Evolutionary conservation across 2,797 vertebrate genomes (phyloP), one percentile per base, ranked within the genome.

Genomic region (Echeneis naucrates): DNA sequence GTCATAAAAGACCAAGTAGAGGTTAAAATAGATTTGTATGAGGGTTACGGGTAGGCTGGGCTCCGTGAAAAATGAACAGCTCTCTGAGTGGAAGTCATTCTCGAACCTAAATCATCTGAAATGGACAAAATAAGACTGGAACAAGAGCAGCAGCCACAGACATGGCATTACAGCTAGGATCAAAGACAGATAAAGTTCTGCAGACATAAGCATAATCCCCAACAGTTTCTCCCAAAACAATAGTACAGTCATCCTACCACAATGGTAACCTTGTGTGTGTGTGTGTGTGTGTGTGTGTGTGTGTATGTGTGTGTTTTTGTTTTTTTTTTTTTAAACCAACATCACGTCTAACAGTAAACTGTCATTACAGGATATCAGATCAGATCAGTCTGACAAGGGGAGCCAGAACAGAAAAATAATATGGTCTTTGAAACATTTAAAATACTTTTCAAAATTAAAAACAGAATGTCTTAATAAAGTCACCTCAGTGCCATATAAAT

Each of bases 191-290:
- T 53, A 62, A 74, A 54, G 54, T 72, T 78, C 61, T 82, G 77
- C 66, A 77, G 62, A 65, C 59, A 61, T 14, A 2, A 62, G 16
- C 23, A 42, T 54, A 77, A 70, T 60, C 37, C 64, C 51, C 45
- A 27, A 78, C 59, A 14, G 67, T 80, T 73, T 77, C 21, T 56
- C 42, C 68, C 35, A 23, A 77, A 80, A 89, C 79, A 84, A 78
- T 72, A 61, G 51, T 24, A 60, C 76, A 70, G 51, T 73, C 67
- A 80, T 68, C 17, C 38, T 8, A 33, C 33, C 40, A 77, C 68
- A 80, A 51, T 61, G 30, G 56, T 26, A 60, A 81, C 57, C 27
- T 14, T 83, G 78, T 72, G 11, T 83, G 77, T n/a, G n/a, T n/a
- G n/a, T n/a, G n/a, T n/a, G n/a, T n/a, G n/a, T n/a, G n/a, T n/a